Conservation (phyloP, 2,797 vertebrate species). For the Thamnophis elegans region DNA sequence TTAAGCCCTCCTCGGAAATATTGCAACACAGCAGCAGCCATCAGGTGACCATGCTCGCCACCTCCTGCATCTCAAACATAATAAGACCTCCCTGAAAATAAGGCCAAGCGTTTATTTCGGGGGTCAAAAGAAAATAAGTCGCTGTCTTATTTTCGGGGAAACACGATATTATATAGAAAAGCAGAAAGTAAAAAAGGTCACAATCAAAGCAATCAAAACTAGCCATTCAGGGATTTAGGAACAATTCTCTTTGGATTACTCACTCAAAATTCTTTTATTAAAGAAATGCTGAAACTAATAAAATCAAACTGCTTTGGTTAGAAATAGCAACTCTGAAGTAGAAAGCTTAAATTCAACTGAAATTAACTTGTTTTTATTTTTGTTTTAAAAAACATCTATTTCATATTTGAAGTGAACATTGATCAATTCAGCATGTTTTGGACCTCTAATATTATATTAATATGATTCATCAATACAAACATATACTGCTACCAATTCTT, state of each 20-base stretch:
- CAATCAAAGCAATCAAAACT: neutral
- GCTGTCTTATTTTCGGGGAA: no score
- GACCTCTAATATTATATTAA: neutral
- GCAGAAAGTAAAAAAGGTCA: neutral
- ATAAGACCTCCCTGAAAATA: no score
- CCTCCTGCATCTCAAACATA: no score
- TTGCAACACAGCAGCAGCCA: no score
- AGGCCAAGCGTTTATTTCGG: no score
- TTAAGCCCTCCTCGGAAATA: no score
- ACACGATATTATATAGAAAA: neutral
- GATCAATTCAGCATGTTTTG: neutral
- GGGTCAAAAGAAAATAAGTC: no score
- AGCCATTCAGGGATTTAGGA: neutral
- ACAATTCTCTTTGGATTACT: neutral
- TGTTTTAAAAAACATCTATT: neutral
- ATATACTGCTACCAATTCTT: neutral
- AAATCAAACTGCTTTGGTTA: neutral
- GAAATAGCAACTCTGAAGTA: neutral
- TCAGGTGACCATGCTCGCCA: no score
- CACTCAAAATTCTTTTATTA: neutral
- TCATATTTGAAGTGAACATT: neutral
- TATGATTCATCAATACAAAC: neutral
- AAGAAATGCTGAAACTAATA: neutral
- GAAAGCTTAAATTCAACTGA: neutral
- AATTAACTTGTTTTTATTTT: neutral